Evolutionary conservation across 2,888 invertebrate species (phyloP), one percentile per base, ranked within the genome.

Genomic region (Ophioninae sp.): DNA sequence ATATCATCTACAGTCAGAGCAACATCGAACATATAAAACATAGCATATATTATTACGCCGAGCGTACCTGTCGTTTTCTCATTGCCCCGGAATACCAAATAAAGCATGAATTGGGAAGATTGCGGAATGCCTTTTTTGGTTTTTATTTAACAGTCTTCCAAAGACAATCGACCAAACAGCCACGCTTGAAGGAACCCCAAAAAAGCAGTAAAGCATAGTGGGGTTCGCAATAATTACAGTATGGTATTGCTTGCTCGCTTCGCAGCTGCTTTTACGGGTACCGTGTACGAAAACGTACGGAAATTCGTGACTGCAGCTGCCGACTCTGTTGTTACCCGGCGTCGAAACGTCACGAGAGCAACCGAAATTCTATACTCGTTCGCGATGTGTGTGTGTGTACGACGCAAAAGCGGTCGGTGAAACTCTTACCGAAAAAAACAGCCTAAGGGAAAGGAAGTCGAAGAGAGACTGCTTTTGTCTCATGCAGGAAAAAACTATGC

Each of bases 281-380:
- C 77, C 77, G 44, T 39, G 76, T 61, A 76, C 76, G 41, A 41
- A 68, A 68, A n/a, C n/a, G 77, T 69, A 77, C 77, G 62, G 62
- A 69, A 69, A 59, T 72, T 73, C 30, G 6, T 72, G n/a, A 67
- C 56, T 30, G 77, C 77, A 83, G 80, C 80, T 80, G 77, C 21
- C 41, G 30, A 10, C 6, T 44, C 64, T 62, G 76, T 80, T 79
- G 79, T 75, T 56, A 76, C 72, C 68, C 39, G 62, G 57, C 70
- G 57, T 21, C 20, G 30, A 50, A 59, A 50, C 61, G 56, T 17
- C 50, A 10, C 50, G 17, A 5, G 17, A 0, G 50, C 76, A 69
- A 41, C n/a, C 73, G 74, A 70, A 83, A 74, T 80, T 83, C 74
- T 80, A 81, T 77, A 67, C 76, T 79, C 21, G 65, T 62, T 44